phyloP scores from a whole-genome alignment of 2,113 vertebrate genomes.

The Cariama cristata region DNA sequence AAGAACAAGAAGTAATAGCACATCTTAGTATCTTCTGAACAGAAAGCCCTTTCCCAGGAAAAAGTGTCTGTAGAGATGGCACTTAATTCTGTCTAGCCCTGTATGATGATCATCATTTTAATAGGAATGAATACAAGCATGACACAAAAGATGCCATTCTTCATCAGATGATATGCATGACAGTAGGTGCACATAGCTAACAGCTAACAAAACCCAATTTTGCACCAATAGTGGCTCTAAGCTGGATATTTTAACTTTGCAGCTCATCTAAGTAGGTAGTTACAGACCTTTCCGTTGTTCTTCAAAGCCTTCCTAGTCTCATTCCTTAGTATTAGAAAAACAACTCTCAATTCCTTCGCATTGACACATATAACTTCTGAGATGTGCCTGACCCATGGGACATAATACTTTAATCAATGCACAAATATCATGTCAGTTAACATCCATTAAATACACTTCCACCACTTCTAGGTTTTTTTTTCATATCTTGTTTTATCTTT shows the following conservation, averaged over 20 bases:
- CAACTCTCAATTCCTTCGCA: not conserved
- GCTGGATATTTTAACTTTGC: not conserved
- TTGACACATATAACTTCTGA: accelerated
- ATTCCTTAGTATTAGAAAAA: not conserved
- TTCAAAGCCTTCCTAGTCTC: not conserved
- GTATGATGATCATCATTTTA: not conserved
- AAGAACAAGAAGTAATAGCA: not conserved
- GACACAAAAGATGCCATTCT: not conserved
- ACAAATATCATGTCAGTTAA: not conserved
- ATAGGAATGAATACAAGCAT: not conserved
- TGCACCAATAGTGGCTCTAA: not conserved
- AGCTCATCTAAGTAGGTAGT: not conserved
- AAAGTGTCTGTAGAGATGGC: not conserved
- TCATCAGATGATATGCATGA: not conserved
- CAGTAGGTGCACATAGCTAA: not conserved
- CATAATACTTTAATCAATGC: accelerated
- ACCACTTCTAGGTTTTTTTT: not conserved
- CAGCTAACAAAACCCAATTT: not conserved
- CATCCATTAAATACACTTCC: not conserved
- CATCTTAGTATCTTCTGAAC: not conserved
- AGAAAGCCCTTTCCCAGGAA: not conserved
- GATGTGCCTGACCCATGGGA: not conserved
- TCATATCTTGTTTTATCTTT: not conserved
- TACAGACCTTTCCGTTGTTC: not conserved
- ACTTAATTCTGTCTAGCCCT: not conserved